Base-by-base conservation (phyloP, 1,140 invertebrate species). In the Laupala kohalensis region DNA sequence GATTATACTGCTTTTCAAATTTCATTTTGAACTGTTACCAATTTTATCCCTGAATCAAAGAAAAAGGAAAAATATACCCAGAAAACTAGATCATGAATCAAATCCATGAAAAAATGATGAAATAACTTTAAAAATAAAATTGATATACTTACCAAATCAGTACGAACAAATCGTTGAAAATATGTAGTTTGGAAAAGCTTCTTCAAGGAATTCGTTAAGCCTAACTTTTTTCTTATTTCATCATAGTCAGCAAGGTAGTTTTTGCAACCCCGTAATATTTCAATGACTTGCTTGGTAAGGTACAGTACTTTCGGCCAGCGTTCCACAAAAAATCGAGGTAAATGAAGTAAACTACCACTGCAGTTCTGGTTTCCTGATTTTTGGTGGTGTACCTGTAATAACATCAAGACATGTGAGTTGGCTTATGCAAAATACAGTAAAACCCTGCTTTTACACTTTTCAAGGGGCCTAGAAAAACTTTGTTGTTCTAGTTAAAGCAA, bases 271-370 rank as follows among this genome's bases (percentile, higher is more conserved):
- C 85, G 84, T 4, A 90, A 77, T 65, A 85, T 81, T 62, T 85
- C 81, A 1, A 87, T 81, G 25, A 89, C 79, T 73, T 82, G 79
- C 74, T 88, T 83, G 0, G 84, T 80, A 27, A 88, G 77, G 6
- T 83, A 77, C 25, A 85, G 78, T 62, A 83, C 78, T 74, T 86
- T 87, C 19, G 85, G 82, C 77, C 85, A 86, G 15, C 84, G 79
- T 72, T 84, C 83, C 3, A 80, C 80, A 76, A 82, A 89, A 77
- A 89, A 91, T 72, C 86, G 79, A 6, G 83, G 78, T 26, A 90
- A 79, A 77, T 89, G 88, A 27, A 89, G 73, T 12, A 89, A 76
- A 72, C 81, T 83, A 15, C 85, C 84, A 70, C 77, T 80, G 53
- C 78, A 80, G 64, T 82, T 79, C 73, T 79, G 76, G 6, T 79